phyloP scores from a whole-genome alignment of 53 echinoderm and acorn worm genomes.

The Stichopus horrens region DNA sequence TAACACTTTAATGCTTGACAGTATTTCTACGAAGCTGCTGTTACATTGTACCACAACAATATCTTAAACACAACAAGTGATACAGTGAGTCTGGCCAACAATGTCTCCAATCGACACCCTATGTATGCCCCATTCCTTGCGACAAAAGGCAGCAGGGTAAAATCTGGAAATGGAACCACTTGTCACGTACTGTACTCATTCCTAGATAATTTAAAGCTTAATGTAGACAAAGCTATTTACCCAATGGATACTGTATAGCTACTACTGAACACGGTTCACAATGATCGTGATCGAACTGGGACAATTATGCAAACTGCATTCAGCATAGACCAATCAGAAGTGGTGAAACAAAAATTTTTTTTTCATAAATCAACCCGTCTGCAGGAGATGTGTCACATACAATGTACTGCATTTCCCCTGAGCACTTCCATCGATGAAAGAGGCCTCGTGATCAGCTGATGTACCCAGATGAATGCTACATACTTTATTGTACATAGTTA shows the following conservation, averaged over 20 bases:
- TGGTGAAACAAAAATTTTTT: background rate
- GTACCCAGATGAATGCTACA: too few species aligned
- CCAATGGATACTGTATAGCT: background rate
- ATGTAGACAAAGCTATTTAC: background rate
- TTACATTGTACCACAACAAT: too few species aligned
- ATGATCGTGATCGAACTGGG: background rate
- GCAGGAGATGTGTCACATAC: background rate
- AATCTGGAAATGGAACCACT: background rate
- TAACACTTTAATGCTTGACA: too few species aligned
- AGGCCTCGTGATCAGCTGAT: too few species aligned
- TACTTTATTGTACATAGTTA: too few species aligned
- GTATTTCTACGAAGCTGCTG: too few species aligned
- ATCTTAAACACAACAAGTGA: too few species aligned
- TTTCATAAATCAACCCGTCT: constrained; percentile 12
- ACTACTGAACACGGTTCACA: background rate
- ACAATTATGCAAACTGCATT: background rate
- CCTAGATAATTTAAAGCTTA: constrained; percentile 5
- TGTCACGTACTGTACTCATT: background rate
- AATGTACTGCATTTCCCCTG: background rate
- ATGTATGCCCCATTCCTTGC: too few species aligned
- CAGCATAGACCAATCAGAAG: constrained; percentile 30
- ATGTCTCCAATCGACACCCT: too few species aligned
- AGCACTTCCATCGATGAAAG: background rate
- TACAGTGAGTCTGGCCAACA: too few species aligned
- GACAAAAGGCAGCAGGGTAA: too few species aligned